Evolutionary conservation across 1,140 invertebrate genomes (phyloP).

Genomic region (Apis laboriosa): DNA sequence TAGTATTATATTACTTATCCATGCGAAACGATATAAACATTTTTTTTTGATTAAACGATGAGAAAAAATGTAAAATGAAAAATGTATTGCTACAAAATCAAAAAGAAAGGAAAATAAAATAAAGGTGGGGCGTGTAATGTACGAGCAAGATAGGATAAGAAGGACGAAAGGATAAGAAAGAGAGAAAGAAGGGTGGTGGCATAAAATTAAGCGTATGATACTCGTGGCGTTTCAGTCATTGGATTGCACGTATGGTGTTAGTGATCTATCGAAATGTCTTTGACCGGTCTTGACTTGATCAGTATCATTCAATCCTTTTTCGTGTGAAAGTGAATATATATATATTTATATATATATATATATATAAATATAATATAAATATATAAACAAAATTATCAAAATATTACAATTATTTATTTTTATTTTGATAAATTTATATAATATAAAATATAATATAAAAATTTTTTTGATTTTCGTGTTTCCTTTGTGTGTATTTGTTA

Average conservation of each 20-base stretch:
- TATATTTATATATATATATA: too few relatives aligned
- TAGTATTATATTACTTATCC: neutral
- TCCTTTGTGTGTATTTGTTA: neutral
- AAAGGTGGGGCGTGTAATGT: neutral
- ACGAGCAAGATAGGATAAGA: neutral
- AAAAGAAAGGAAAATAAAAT: neutral
- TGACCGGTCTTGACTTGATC: neutral
- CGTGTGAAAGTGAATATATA: neutral
- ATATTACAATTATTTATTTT: neutral
- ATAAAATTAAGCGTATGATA: constrained; percentile 52
- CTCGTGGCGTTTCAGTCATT: constrained; percentile 63
- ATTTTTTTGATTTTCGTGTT: neutral
- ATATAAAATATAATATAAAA: neutral
- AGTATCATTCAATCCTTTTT: neutral
- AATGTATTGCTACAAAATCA: neutral
- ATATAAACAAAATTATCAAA: neutral
- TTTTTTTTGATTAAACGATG: neutral
- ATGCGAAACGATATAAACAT: neutral
- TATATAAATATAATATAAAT: neutral
- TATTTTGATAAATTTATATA: neutral
- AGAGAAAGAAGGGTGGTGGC: constrained; percentile 19
- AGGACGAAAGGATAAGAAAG: constrained; percentile 1
- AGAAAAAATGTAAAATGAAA: neutral
- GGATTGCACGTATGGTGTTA: constrained; percentile 58
- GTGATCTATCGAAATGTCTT: constrained; percentile 1